Evolutionary conservation across 2,888 invertebrate species (phyloP).

Genomic region (Tachina lurida): DNA sequence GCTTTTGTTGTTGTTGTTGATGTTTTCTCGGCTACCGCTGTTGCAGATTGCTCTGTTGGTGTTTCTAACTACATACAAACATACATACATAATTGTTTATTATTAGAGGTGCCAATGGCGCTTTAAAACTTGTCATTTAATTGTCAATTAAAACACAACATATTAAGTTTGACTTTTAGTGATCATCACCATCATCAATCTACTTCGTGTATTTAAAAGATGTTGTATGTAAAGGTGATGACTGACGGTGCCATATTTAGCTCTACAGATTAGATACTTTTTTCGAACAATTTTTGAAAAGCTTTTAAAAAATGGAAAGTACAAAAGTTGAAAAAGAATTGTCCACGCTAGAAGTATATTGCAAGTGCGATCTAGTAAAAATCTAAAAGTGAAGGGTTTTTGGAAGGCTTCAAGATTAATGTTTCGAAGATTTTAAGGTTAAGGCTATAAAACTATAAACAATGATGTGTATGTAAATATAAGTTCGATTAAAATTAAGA

Average conservation of each 20-base stretch:
- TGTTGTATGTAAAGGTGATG: neutral
- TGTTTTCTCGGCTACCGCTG: neutral
- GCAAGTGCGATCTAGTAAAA: neutral
- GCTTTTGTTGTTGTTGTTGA: no score
- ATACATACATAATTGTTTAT: neutral
- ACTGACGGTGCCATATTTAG: constrained; percentile 56
- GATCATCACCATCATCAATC: constrained; percentile 55
- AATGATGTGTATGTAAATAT: no score
- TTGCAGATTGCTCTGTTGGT: constrained; percentile 12
- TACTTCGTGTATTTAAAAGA: constrained; percentile 23
- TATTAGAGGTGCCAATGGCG: constrained; percentile 65
- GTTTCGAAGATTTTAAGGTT: neutral
- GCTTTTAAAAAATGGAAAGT: constrained; percentile 38
- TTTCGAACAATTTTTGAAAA: neutral
- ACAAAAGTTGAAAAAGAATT: neutral
- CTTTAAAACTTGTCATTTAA: constrained; percentile 67
- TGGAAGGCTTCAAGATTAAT: neutral
- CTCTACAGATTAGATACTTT: constrained; percentile 9
- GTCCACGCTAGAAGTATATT: neutral
- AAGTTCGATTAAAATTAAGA: no score
- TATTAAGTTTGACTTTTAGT: constrained; percentile 65
- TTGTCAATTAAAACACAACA: constrained; percentile 69
- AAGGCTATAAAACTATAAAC: no score
- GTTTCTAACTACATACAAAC: constrained; percentile 4
- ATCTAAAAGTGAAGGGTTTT: constrained; percentile 2